Evolutionary conservation across 2,113 vertebrate species (phyloP), one percentile per base, ranked within the genome.

Genomic region (Actenoides hombroni): DNA sequence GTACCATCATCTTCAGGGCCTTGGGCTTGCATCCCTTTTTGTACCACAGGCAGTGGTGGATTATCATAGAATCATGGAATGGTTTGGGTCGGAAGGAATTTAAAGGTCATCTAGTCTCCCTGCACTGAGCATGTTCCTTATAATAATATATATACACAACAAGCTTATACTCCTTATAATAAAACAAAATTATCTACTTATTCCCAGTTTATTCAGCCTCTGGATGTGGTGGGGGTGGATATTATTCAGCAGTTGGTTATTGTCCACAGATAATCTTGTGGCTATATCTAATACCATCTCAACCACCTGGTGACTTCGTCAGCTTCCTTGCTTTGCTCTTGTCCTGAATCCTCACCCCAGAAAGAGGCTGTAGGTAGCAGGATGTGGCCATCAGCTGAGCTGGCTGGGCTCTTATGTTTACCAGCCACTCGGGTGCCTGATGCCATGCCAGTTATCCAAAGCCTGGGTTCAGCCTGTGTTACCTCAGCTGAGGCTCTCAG

Each of bases 281-380:
- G 26, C 13, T 53, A 11, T 29, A 37, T 44, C 39, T 29, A 21
- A 23, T 16, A 64, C 49, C 37, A 39, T 16, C 56, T 75, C 67
- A n/a, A 17, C 12, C 56, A 48, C 13, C 23, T 6, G 3, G 28
- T 0, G 1, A 42, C 49, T 75, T 79, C 35, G 9, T 60, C 2
- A 0, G 53, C 53, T 76, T 71, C 44, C 57, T 77, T 0, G 2
- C 13, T 82, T 77, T 40, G 28, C 67, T 74, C 0, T 0, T 10
- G n/a, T 42, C 56, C 39, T 48, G 25, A 33, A 40, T 44, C 15
- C 54, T 57, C 3, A 19, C 51, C 19, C n/a, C 44, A n/a, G 29
- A 28, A 39, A 44, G 31, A 23, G 17, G 57, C 57, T 88, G 67
- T 49, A 42, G 57, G 44, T 11, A 54, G 74, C 31, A 49, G 57